phyloP scores from a whole-genome alignment of 2,888 invertebrate species.

The Xylocampa areola region DNA sequence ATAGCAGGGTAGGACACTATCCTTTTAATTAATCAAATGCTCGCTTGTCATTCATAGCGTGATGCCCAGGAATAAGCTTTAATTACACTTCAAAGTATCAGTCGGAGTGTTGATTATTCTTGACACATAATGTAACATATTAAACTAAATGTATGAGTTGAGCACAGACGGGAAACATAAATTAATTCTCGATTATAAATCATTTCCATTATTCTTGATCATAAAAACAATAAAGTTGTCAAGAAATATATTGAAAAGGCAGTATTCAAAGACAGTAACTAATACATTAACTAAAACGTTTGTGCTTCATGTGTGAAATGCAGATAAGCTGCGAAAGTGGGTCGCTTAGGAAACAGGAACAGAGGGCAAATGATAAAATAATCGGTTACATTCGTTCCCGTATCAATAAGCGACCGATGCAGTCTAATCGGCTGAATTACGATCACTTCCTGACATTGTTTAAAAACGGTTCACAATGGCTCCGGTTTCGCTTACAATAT shows the following conservation, averaged over 20 bases:
- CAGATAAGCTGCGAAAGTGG: constrained; percentile 46
- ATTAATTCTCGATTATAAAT: constrained; percentile 32
- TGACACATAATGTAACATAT: constrained; percentile 33
- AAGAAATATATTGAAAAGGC: constrained; percentile 17
- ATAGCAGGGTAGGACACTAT: constrained; percentile 17
- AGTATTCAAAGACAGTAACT: constrained; percentile 13
- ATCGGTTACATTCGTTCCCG: constrained; percentile 55
- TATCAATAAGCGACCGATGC: constrained; percentile 61
- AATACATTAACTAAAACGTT: constrained; percentile 13
- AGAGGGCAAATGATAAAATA: constrained; percentile 52
- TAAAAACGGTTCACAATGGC: constrained; percentile 66
- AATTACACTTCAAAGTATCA: constrained; percentile 48
- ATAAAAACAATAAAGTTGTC: constrained; percentile 18
- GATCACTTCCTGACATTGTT: constrained; percentile 77
- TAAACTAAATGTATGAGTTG: constrained; percentile 22
- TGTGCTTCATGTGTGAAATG: constrained; percentile 36
- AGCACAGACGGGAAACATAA: constrained; percentile 44
- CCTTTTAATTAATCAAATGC: constrained; percentile 45
- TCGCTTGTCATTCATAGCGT: constrained; percentile 43
- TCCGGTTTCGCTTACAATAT: constrained; percentile 60
- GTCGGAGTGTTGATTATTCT: constrained; percentile 40
- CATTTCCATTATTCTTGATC: constrained; percentile 25
- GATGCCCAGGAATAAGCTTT: constrained; percentile 37
- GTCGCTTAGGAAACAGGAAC: constrained; percentile 55
- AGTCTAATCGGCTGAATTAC: constrained; percentile 69